Evolutionary conservation across 2,113 vertebrate species (phyloP).

Genomic region (Psilopsiagon aymara): DNA sequence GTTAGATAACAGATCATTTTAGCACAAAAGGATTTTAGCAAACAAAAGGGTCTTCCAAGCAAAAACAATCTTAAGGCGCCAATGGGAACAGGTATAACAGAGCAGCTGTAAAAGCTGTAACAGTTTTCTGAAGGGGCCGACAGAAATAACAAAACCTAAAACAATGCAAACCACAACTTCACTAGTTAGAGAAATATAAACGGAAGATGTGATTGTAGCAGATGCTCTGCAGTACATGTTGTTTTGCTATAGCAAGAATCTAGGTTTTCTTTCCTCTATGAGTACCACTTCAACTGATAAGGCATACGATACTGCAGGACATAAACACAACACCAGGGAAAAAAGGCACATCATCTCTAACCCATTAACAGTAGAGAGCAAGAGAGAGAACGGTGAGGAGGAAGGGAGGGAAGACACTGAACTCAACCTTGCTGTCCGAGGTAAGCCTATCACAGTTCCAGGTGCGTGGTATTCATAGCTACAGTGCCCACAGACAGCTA

Average conservation of each 20-base stretch:
- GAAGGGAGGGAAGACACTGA: background rate
- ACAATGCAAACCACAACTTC: background rate
- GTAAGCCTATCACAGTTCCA: background rate
- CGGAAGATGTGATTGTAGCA: background rate
- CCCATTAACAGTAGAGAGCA: background rate
- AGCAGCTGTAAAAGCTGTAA: background rate
- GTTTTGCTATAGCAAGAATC: background rate
- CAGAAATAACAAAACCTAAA: background rate
- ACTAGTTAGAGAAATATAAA: background rate
- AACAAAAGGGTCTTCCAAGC: background rate
- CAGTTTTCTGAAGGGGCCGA: background rate
- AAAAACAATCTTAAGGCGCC: background rate
- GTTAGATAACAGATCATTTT: background rate
- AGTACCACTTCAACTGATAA: background rate
- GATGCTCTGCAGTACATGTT: background rate
- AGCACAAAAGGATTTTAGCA: background rate
- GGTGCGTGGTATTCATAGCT: background rate
- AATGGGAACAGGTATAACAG: rapidly evolving
- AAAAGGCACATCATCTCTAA: background rate
- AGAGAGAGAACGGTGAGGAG: background rate
- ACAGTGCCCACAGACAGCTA: background rate
- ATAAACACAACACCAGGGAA: background rate
- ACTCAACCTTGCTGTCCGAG: background rate
- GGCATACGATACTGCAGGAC: background rate
- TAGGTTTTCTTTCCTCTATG: background rate